Base-by-base conservation (phyloP, 2,113 vertebrate genomes). In the Meriones unguiculatus region DNA sequence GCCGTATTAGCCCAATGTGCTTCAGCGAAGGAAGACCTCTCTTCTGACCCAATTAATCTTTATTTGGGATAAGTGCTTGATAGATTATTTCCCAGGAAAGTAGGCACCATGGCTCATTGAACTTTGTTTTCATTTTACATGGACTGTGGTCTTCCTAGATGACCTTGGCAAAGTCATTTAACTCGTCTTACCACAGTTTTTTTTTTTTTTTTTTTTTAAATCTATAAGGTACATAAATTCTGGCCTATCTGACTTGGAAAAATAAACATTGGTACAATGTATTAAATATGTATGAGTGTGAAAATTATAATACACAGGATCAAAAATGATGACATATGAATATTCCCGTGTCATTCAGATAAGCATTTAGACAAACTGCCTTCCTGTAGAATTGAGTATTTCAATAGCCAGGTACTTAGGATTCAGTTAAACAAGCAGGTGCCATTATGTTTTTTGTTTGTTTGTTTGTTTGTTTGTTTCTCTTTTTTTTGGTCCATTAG, bases 61-160 rank as follows among this genome's bases (percentile, higher is more conserved):
- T 32, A 96, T 98, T 97, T 98, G 78, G 90, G 75, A 93, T 75
- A 96, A 87, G 22, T 87, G 93, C 94, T 90, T 96, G 98, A 97
- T 78, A 95, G 98, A 98, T 94, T 86, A 97, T 41, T 54, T 28
- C n/a, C 95, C 87, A 92, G 91, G 97, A 95, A 97, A 1, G 1
- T n/a, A 96, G 91, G 28, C 7, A 69, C 30, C 73, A 93, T 38
- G 93, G 96, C 87, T 98, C 96, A 97, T 25, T 96, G 89, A 91
- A 87, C 35, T 82, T 93, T 2, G 3, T 94, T 95, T 92, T 96
- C 77, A 75, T 91, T 94, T 97, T 38, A 75, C 78, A 75, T 87
- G 75, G 76, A 78, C 59, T 78, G 41, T 59, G 46, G 35, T 88
- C 84, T 97, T 72, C 76, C 20, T 85, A 41, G 46, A 73, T 25